Base-by-base conservation (phyloP, 2,888 invertebrate genomes). In the Omphaloscelis lunosa region DNA sequence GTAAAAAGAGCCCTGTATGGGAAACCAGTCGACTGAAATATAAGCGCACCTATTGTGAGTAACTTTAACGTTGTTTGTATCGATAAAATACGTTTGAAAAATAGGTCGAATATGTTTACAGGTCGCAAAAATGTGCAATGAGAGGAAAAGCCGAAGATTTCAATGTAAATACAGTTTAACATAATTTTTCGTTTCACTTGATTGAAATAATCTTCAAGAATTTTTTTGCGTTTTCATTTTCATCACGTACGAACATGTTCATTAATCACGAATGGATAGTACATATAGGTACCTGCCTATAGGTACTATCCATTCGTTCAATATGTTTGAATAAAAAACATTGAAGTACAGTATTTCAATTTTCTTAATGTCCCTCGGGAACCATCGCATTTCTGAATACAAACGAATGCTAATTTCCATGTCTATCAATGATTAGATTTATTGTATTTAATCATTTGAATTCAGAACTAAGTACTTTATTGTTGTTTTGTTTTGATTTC, bases 11-110 rank as follows among this genome's bases (percentile, higher is more conserved):
- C 51, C 23, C 6, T 58, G 3, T 66, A 48, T 41, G 15, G 17
- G 45, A 41, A 81, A 29, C 51, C 86, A 62, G 66, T 72, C 23
- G 20, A 27, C 29, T 41, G 41, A 63, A 70, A 72, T 69, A 51
- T 53, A 61, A 74, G 41, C 34, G 63, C n/a, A 56, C 41, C 34
- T 63, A 75, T 69, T 62, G 59, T 34, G 53, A 62, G 62, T 39
- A 63, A 34, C 78, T 83, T 83, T 85, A 72, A 73, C 82, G 61
- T 72, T 58, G 27, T 62, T 77, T 63, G n/a, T 39, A 41, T 70
- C 20, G 39, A 56, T 29, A 51, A 69, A 67, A 73, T 72, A 45
- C 29, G 15, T n/a, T 39, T 58, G 58, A 51, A 66, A 66, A 65
- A 66, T 70, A 62, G 9, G 27, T 56, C 5, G 23, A 69, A 59